Conservation (phyloP, 2,888 invertebrate species). For the Phaedon cochleariae region DNA sequence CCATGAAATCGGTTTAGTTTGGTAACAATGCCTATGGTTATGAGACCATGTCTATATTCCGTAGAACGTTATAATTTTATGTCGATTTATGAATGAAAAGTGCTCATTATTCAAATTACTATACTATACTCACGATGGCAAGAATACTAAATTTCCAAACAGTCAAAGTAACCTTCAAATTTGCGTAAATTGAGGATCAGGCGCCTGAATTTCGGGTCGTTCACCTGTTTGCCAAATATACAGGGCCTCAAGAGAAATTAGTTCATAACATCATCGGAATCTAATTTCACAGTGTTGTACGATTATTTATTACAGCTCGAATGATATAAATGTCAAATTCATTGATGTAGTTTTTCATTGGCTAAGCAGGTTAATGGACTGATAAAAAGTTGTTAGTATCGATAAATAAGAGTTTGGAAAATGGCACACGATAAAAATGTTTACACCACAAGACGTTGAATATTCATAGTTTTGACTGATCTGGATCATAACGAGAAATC, state of each 20-base stretch:
- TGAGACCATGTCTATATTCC: conserved; percentile 23
- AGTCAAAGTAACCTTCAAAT: conserved; percentile 11
- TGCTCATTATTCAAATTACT: conserved; percentile 46
- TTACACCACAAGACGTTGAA: not conserved
- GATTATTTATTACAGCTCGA: not conserved
- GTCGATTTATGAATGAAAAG: conserved; percentile 45
- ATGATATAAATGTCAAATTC: not conserved
- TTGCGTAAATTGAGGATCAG: conserved; percentile 13
- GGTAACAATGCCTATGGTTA: not conserved
- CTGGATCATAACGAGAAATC: not conserved
- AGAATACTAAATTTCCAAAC: conserved; percentile 19
- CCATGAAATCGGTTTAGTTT: not conserved
- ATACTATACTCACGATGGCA: conserved; percentile 13
- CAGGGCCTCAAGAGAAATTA: not conserved
- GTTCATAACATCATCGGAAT: not conserved
- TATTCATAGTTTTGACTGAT: not conserved
- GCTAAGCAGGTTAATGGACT: not conserved
- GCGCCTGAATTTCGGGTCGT: conserved; percentile 8
- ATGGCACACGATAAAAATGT: not conserved
- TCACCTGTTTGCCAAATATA: not conserved
- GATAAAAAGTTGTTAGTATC: not conserved
- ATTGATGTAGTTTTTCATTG: not conserved
- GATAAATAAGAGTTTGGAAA: not conserved
- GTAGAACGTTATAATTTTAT: conserved; percentile 25
- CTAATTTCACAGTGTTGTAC: not conserved